phyloP scores from a whole-genome alignment of 2,888 invertebrate genomes.

The Idaea straminata region DNA sequence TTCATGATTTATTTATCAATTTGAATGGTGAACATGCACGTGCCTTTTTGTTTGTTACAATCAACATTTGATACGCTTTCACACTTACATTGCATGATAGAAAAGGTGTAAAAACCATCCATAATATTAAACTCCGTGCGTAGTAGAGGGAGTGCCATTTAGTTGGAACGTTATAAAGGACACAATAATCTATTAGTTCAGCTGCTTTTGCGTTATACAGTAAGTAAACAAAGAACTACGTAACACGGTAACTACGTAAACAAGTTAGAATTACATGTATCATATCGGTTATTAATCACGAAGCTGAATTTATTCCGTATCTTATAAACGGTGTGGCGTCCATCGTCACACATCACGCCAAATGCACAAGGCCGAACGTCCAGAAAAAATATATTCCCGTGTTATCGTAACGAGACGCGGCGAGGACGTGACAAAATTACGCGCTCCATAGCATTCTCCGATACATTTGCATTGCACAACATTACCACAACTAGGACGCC shows the following conservation, averaged over 20 bases:
- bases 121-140: background rate
- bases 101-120: background rate
- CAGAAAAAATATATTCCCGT: slow-evolving; percentile 35
- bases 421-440: slow-evolving; percentile 49
- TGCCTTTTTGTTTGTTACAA: slow-evolving; percentile 34
- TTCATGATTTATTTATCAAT: background rate
- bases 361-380: slow-evolving; percentile 33
- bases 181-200: slow-evolving; percentile 12
- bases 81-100: slow-evolving; percentile 61
- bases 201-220: slow-evolving; percentile 3
- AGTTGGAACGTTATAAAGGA: slow-evolving; percentile 12
- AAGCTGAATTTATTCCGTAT: slow-evolving; percentile 13
- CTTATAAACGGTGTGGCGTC: slow-evolving; percentile 7
- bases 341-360: slow-evolving; percentile 2
- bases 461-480: slow-evolving; percentile 59
- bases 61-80: slow-evolving; percentile 49
- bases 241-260: slow-evolving; percentile 3
- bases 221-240: slow-evolving; percentile 20
- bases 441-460: slow-evolving; percentile 40
- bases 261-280: slow-evolving; percentile 12
- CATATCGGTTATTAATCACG: slow-evolving; percentile 18
- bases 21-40: slow-evolving; percentile 11
- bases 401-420: slow-evolving; percentile 28
- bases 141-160: background rate
- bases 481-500: slow-evolving; percentile 56